Evolutionary conservation across 2,113 vertebrate species (phyloP).

Genomic region (Antechinus stuartii): DNA sequence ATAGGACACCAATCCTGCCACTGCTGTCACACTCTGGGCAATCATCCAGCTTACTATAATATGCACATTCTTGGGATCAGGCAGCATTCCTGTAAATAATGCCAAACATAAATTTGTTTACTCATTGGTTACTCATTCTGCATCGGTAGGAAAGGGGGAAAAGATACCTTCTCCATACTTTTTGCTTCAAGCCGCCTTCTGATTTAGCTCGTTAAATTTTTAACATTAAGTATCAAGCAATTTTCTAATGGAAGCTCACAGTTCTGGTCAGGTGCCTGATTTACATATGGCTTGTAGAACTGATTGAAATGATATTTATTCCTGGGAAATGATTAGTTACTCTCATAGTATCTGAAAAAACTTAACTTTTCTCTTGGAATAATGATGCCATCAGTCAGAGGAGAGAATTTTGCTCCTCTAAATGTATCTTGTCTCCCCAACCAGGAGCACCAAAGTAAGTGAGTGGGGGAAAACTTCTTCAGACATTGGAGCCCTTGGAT

Average conservation of each 20-base stretch:
- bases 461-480: not conserved
- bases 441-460: not conserved
- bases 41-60: slow-evolving; percentile 99
- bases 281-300: not conserved
- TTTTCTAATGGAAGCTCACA: not conserved
- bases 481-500: not conserved
- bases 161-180: not conserved
- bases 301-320: not conserved
- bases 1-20: slow-evolving; percentile 94
- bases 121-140: not conserved
- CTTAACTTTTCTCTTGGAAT: not conserved
- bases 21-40: slow-evolving; percentile 96
- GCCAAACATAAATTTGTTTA: slow-evolving; percentile 1
- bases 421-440: not conserved
- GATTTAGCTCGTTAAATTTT: not conserved
- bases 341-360: not conserved
- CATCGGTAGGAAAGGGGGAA: slow-evolving; percentile 18
- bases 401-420: not conserved
- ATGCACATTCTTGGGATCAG: slow-evolving; percentile 98
- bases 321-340: not conserved
- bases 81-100: slow-evolving; percentile 93
- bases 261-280: not conserved
- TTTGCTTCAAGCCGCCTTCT: not conserved
- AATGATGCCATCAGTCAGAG: not conserved
- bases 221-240: not conserved